Base-by-base conservation (phyloP, 2,888 invertebrate genomes). In the Xestia xanthographa region DNA sequence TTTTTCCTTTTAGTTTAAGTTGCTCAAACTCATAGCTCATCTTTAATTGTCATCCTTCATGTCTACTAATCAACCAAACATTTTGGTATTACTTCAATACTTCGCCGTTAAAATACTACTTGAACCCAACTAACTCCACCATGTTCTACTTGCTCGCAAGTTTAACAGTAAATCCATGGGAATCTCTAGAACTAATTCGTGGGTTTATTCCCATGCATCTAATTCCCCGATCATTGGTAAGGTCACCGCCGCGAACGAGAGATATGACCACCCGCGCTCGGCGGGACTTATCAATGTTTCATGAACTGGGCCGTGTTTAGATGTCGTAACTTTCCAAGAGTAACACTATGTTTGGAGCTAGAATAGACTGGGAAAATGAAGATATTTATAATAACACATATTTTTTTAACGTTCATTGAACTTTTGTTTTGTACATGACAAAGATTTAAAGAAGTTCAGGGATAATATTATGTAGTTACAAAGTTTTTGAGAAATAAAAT, bases 261-360 rank as follows among this genome's bases (percentile, higher is more conserved):
- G 50, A 66, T 50, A 43, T 65, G 53, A 38, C 38, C 26, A 22
- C 58, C 53, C 68, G n/a, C 45, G 45, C 68, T 68, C 48, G 5
- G 29, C 60, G 34, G 45, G 60, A 34, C 60, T 60, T 48, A 56
- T 83, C 60, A 75, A 72, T 84, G 50, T 73, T 79, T 70, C 72
- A 67, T 73, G 66, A 72, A 53, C 29, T 65, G 53, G 26, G 75
- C 65, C 45, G 34, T 71, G 60, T 79, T 75, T 72, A 68, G 58
- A 72, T 34, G 50, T 41, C 38, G 53, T 58, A n/a, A 34, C 50
- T 56, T 41, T 22, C 45, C 50, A 20, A 67, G 20, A 48, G 67
- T 29, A 29, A 65, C 38, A 50, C 11, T 48, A 34, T 43, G 38
- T 17, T 77, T 34, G 14, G 45, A 43, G 2, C 22, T 17, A 66